These are phyloP conservation scores for Euspilapteryx auroguttella DNA, from an alignment of 2,888 invertebrate genomes.

Conservation along the genomic window DNA sequence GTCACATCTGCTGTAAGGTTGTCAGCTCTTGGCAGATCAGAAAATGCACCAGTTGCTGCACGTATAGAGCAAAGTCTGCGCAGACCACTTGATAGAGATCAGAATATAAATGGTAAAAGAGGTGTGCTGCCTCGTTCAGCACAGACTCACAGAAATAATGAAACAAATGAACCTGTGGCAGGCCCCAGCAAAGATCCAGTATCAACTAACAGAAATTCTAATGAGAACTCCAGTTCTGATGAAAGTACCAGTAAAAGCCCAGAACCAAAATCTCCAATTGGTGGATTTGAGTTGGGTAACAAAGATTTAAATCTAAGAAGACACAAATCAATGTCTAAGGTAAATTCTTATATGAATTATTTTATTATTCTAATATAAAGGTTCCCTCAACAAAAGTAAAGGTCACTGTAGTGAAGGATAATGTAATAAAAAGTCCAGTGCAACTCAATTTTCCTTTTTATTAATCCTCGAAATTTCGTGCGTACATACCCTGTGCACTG, in stretches of 20 bases:
- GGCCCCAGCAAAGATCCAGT: constrained; percentile 42
- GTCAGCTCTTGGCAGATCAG: constrained; percentile 33
- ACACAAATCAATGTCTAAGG: constrained; percentile 32
- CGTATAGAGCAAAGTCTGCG: constrained; percentile 50
- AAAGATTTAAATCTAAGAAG: constrained; percentile 33
- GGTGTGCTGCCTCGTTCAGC: constrained; percentile 61
- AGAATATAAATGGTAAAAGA: constrained; percentile 72
- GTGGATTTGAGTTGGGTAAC: constrained; percentile 23
- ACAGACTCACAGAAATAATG: too few species aligned
- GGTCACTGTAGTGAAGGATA: too few species aligned
- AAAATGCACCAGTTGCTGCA: constrained; percentile 46
- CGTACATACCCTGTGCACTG: too few species aligned
- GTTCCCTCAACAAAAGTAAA: too few species aligned
- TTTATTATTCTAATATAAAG: too few species aligned
- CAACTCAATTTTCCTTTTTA: too few species aligned
- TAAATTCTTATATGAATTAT: constrained; percentile 10
- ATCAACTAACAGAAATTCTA: constrained; percentile 12
- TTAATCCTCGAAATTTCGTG: too few species aligned
- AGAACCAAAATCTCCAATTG: constrained; percentile 17
- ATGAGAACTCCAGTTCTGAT: constrained; percentile 19
- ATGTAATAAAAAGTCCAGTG: too few species aligned
- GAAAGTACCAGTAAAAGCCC: constrained; percentile 19
- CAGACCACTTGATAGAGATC: constrained; percentile 65
- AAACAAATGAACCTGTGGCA: constrained; percentile 38
- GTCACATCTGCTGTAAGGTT: constrained; percentile 59